Evolutionary conservation across 2,888 invertebrate species (phyloP).

Genomic region (Tenthredo scrophulariae): DNA sequence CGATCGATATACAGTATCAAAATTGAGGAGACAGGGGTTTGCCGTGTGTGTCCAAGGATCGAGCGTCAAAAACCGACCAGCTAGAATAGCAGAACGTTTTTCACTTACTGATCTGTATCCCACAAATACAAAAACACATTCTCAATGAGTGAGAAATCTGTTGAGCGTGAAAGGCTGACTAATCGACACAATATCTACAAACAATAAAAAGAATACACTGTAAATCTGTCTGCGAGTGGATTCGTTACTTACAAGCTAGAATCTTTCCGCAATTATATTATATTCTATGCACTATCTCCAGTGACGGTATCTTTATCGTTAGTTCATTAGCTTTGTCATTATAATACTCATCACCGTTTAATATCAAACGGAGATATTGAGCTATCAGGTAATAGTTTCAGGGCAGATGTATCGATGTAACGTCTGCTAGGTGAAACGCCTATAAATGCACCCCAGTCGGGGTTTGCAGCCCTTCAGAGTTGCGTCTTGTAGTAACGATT

Average conservation of each 20-base stretch:
- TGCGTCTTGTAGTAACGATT: conserved; percentile 6
- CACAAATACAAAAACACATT: not conserved
- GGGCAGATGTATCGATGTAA: conserved; percentile 9
- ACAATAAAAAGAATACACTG: not conserved
- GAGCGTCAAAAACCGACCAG: not conserved
- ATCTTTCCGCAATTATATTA: not conserved
- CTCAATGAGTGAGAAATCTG: not conserved
- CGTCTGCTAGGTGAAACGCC: not conserved
- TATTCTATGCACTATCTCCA: not conserved
- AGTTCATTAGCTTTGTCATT: not conserved
- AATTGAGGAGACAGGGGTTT: not conserved
- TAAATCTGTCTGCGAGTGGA: not conserved
- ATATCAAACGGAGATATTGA: not conserved
- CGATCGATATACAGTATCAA: not conserved
- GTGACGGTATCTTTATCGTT: not conserved
- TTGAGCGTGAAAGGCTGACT: not conserved
- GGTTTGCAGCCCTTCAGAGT: not conserved
- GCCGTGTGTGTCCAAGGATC: not conserved
- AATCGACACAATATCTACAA: not conserved
- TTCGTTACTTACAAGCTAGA: not conserved
- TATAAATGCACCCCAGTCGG: not conserved
- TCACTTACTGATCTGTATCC: not conserved
- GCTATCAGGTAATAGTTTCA: not conserved
- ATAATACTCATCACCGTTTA: no score
- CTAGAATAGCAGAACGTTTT: not conserved